A percentile compares a stretch with the other conserved stretches of the same genome.
Conservation (phyloP, 2,888 invertebrate species). For the Calliphora vomitoria region DNA sequence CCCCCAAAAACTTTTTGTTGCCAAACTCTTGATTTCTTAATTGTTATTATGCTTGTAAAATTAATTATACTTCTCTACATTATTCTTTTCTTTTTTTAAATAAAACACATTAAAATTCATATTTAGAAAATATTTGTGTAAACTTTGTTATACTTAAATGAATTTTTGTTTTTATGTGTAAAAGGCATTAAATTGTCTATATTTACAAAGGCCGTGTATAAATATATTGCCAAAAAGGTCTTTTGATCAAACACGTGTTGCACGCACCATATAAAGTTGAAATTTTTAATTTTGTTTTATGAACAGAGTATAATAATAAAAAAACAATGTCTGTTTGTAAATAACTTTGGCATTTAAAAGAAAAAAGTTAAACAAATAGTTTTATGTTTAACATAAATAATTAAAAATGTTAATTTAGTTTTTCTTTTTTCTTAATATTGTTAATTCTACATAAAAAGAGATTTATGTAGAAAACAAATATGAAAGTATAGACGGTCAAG, state of each 20-base stretch:
- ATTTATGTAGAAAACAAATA: too few species aligned
- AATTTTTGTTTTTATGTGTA: background rate
- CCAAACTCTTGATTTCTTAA: too few species aligned
- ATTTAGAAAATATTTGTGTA: conserved; percentile 13
- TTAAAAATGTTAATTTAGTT: background rate
- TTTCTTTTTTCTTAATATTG: background rate
- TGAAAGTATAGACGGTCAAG: too few species aligned
- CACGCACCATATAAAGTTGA: background rate
- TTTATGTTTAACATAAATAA: background rate
- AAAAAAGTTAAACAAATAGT: background rate
- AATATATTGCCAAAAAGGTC: background rate
- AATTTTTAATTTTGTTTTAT: background rate
- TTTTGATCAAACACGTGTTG: background rate
- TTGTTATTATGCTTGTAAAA: too few species aligned
- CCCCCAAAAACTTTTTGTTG: too few species aligned
- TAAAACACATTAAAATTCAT: background rate
- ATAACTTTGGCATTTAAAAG: background rate
- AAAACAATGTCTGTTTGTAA: background rate
- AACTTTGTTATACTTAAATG: background rate
- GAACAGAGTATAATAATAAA: background rate
- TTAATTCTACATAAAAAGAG: too few species aligned
- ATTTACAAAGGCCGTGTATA: background rate
- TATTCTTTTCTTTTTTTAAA: background rate
- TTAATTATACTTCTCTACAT: too few species aligned
- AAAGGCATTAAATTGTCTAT: background rate